A percentile compares a stretch with the other conserved stretches of the same genome.
phyloP scores from a whole-genome alignment of 1,140 invertebrate genomes.

The Drosophila serrata region DNA sequence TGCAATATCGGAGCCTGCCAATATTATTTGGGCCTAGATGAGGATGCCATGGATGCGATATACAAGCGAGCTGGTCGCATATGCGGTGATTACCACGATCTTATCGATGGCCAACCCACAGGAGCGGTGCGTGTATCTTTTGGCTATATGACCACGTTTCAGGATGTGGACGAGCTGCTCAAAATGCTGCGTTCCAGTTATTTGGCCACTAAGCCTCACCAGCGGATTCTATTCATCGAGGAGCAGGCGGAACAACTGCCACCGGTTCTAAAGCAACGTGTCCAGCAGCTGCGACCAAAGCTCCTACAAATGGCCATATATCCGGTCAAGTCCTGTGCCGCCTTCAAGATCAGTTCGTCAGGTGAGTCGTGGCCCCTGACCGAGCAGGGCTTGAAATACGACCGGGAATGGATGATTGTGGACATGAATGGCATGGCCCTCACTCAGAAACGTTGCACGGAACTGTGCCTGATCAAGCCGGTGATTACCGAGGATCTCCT shows the following conservation, averaged over 20 bases:
- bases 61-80: slow-evolving; percentile 93
- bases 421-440: slow-evolving; percentile 91
- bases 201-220: slow-evolving; percentile 26
- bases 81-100: slow-evolving; percentile 95
- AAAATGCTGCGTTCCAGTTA: slow-evolving; percentile 90
- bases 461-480: slow-evolving; percentile 93
- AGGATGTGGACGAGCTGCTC: slow-evolving; percentile 91
- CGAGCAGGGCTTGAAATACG: slow-evolving; percentile 92
- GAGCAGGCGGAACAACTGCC: slow-evolving; percentile 51
- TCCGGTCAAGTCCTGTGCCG: slow-evolving; percentile 97
- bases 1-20: slow-evolving; percentile 99
- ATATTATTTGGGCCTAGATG: slow-evolving; percentile 90
- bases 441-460: slow-evolving; percentile 94
- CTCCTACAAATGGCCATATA: slow-evolving; percentile 92
- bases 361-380: slow-evolving; percentile 89
- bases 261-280: slow-evolving; percentile 50
- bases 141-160: slow-evolving; percentile 94
- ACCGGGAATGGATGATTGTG: slow-evolving; percentile 97
- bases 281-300: slow-evolving; percentile 47
- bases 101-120: slow-evolving; percentile 95
- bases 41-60: slow-evolving; percentile 90
- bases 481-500: slow-evolving; percentile 87
- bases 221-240: slow-evolving; percentile 62
- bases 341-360: slow-evolving; percentile 88
- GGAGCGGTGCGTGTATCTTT: slow-evolving; percentile 97